Evolutionary conservation across 2,797 vertebrate species (phyloP), one percentile per base, ranked within the genome.

Genomic region (Cryptoprocta ferox): DNA sequence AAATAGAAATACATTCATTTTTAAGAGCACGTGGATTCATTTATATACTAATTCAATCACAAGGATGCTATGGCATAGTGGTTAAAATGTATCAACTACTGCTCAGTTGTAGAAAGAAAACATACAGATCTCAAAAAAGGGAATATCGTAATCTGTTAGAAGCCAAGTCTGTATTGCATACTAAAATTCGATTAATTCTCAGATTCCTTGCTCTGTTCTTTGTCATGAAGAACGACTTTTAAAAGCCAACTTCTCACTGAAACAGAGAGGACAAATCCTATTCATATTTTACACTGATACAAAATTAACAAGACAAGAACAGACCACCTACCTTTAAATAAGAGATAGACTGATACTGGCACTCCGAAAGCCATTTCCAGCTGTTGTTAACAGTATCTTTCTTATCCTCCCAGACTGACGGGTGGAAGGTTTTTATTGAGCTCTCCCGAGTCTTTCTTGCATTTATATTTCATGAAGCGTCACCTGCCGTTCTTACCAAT

Each of bases 391-490:
- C 82, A 92, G 96, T 65, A 48, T 93, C 97, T 96, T 85, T 28
- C 81, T 96, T 98, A 93, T 95, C 98, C 95, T 95, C 65, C 95
- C 87, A 71, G 97, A 39, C 90, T 92, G 97, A 97, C 78, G 1
- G 42, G 97, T 95, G 16, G 97, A 96, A 95, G 97, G 95, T 71
- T 98, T 98, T 98, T 97, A 98, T 97, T 98, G 97, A 91, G 28
- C 97, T 95, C 95, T 91, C 84, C 42, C 0, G 96, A 98, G 98
- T 94, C 98, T 98, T 98, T 97, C 98, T 95, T 70, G 96, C 97
- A 98, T 98, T 98, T 99, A 99, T 98, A 99, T 53, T 94, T 98
- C 98, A 96, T 8, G 97, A 98, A 98, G 98, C 98, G 98, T 98
- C 98, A 98, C 85, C 98, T 98, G 95, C 82, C 93, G 87, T 82